These are phyloP conservation scores for Escarpia spicata DNA, from an alignment of 2,888 invertebrate genomes.

Conservation along the genomic window DNA sequence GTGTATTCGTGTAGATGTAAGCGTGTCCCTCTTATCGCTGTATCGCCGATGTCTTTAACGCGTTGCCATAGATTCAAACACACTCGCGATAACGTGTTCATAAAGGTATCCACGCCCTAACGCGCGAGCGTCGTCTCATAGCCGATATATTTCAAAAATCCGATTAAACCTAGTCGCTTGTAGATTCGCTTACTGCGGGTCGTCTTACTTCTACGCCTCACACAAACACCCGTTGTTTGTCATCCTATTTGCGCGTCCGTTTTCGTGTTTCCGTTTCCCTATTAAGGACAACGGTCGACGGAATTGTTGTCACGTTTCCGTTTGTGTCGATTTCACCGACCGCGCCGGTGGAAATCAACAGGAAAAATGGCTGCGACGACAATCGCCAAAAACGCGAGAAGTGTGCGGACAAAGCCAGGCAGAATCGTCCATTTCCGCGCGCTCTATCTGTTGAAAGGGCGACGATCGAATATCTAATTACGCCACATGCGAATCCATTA, in stretches of 20 bases:
- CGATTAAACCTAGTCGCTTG: not conserved
- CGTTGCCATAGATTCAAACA: not conserved
- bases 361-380: constrained; percentile 8
- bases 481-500: not conserved
- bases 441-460: not conserved
- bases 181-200: not conserved
- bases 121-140: not conserved
- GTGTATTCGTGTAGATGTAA: not conserved
- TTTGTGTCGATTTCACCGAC: not conserved
- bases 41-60: not conserved
- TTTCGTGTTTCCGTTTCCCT: not conserved
- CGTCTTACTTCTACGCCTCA: not conserved
- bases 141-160: not conserved
- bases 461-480: not conserved
- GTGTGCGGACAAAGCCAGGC: not conserved
- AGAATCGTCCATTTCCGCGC: not conserved
- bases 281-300: not conserved
- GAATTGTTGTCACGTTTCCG: not conserved
- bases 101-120: not conserved
- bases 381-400: not conserved
- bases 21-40: not conserved
- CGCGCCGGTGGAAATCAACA: not conserved
- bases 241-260: not conserved
- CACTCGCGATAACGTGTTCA: not conserved
- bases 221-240: not conserved